phyloP scores from a whole-genome alignment of 2,797 vertebrate genomes.

The Microctenopoma lineatum region DNA sequence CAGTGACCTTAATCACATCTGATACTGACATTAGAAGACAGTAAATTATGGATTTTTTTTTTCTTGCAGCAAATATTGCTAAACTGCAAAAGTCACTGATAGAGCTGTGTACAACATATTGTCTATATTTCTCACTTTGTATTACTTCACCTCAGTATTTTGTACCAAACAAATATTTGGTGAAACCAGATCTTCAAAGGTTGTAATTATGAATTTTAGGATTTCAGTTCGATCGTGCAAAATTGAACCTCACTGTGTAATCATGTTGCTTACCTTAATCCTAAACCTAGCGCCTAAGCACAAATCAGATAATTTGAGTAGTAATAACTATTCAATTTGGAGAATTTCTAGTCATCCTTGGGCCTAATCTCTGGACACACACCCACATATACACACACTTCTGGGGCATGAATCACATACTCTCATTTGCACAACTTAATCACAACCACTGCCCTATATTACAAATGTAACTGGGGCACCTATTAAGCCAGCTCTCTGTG shows the following conservation, averaged over 20 bases:
- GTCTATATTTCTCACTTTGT: too few relatives aligned
- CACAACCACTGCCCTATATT: slow-evolving; percentile 60
- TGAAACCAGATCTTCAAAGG: not conserved
- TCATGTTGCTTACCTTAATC: slow-evolving; percentile 14
- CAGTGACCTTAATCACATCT: not conserved
- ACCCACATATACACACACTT: not conserved
- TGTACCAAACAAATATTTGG: too few relatives aligned
- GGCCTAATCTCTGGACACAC: not conserved
- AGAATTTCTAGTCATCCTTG: not conserved
- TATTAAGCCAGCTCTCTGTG: slow-evolving; percentile 48
- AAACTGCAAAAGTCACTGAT: too few relatives aligned
- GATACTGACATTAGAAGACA: too few relatives aligned
- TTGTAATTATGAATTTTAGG: not conserved
- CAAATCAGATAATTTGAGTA: not conserved
- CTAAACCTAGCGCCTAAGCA: not conserved
- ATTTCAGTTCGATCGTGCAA: not conserved
- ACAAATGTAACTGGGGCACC: slow-evolving; percentile 67
- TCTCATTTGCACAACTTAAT: slow-evolving; percentile 38
- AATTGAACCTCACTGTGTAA: slow-evolving; percentile 1
- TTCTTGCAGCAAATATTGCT: too few relatives aligned
- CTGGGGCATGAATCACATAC: slow-evolving; percentile 21
- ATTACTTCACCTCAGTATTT: too few relatives aligned
- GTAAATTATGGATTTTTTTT: too few relatives aligned
- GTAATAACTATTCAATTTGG: not conserved
- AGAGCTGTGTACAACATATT: too few relatives aligned